Evolutionary conservation across 1,140 invertebrate species (phyloP), one percentile per base, ranked within the genome.

Genomic region (Andricus grossulariae): DNA sequence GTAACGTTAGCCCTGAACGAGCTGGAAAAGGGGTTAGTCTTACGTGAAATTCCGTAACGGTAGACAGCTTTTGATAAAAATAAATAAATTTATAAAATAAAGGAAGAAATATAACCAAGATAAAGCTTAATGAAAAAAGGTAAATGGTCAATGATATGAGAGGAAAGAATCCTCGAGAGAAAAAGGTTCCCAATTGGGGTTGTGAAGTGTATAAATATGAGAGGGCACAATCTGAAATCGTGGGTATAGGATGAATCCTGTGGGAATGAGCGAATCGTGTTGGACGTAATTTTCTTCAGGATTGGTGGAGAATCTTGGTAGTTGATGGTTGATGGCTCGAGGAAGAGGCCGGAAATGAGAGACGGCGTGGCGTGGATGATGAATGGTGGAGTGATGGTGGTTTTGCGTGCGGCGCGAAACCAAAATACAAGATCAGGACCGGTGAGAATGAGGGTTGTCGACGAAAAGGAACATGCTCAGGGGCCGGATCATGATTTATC

Each of bases 401-500:
- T 66, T 66, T 66, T 66, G 21, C 57, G 57, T 66, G 57, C 25
- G 11, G 21, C 12, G 12, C 32, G 5, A 66, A 66, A 66, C 21
- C 21, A 66, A 66, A 66, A 32, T 21, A 66, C 6, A 66, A 66
- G 52, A 54, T 54, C n/a, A 54, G 70, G 52, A 54, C 18, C 52
- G 18, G 70, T 60, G 57, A 73, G 72, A 18, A 32, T 39, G 72
- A 73, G 72, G 52, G 45, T 60, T 50, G 60, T 50, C 71, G n/a
- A 77, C 39, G 54, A 51, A 54, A 74, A 49, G 51, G 52, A 8
- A 50, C 55, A 21, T 18, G 50, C 7, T 45, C 19, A 49, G 51
- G 52, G 3, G 19, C 49, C 50, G 25, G 32, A 7, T 45, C 39
- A 75, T 79, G 77, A 79, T 74, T 79, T 79, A 50, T 75, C 60